Evolutionary conservation across 2,797 vertebrate species (phyloP).

Genomic region (Melopsittacus undulatus): DNA sequence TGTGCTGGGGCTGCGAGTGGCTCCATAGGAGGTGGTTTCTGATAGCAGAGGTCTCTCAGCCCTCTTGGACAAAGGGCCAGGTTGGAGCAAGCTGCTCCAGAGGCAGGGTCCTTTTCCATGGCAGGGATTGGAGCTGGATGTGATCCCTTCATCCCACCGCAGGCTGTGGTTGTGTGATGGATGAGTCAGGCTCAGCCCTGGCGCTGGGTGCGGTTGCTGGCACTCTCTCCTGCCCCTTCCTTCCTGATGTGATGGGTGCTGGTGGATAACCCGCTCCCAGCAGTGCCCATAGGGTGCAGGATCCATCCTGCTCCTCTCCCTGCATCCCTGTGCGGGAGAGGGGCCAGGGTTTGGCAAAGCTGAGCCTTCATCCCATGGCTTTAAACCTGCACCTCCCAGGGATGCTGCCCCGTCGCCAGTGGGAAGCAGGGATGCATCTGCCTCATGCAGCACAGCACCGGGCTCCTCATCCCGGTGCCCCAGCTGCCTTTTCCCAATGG

Average conservation of each 20-base stretch:
- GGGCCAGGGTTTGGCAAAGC: background rate
- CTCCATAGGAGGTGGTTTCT: background rate
- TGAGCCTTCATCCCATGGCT: background rate
- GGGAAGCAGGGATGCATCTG: background rate
- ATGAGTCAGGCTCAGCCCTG: background rate
- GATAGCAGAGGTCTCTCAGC: background rate
- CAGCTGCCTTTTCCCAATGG: fast-evolving
- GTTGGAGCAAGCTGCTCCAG: background rate
- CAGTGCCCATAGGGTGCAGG: background rate
- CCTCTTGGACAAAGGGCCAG: background rate
- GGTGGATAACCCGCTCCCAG: fast-evolving
- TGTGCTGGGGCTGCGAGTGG: background rate
- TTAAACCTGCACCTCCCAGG: background rate
- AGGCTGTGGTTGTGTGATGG: background rate
- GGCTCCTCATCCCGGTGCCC: fast-evolving
- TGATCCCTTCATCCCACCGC: background rate
- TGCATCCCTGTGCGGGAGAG: background rate
- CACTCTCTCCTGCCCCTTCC: background rate
- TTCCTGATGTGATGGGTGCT: background rate
- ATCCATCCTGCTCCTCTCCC: background rate
- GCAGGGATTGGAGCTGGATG: background rate
- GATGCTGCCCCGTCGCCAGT: background rate
- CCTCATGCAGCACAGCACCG: fast-evolving
- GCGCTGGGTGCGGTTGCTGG: background rate
- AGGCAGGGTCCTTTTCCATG: background rate